Evolutionary conservation across 2,113 vertebrate species (phyloP), one percentile per base, ranked within the genome.

Genomic region (Oryzias melastigma): DNA sequence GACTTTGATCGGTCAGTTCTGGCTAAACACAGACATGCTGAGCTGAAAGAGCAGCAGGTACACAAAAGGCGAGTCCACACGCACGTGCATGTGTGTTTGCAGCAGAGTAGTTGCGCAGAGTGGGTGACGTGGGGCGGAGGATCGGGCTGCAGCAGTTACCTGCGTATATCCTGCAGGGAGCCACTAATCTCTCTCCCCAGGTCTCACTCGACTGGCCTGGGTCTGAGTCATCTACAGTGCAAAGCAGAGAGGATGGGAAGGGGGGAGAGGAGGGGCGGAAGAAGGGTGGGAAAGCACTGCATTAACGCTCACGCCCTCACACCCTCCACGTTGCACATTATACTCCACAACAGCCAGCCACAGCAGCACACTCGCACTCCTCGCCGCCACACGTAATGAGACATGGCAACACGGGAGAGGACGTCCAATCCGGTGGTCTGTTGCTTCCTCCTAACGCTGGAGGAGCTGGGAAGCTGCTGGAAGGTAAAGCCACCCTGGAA

Each of bases 151-250:
- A 81, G 85, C 77, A 74, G 82, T 96, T 94, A 96, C 94, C 95
- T 95, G 94, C 91, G 83, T 93, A 94, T 89, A 94, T 95, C 91
- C 93, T 94, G 93, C 93, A 95, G 91, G 92, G 92, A 90, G 90
- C 87, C 89, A 93, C 89, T 94, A 95, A 91, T 93, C 92, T 92
- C 86, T 91, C 90, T 73, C 90, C 87, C 92, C 91, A 94, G 89
- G 91, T 91, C 87, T 95, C 92, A 93, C 88, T 93, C 76, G 85
- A 92, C 88, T 92, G 91, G 91, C 90, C 92, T 89, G 89, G 90
- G 89, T 98, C 93, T 94, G 93, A 96, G 87, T 92, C 91, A 94
- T 93, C 93, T 93, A 95, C 82, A 93, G 91, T 91, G 92, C 91
- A 91, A 92, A 92, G 93, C 93, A 92, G 91, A 93, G 84, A 92